phyloP scores from a whole-genome alignment of 2,113 vertebrate species.

The Phaethornis superciliosus region DNA sequence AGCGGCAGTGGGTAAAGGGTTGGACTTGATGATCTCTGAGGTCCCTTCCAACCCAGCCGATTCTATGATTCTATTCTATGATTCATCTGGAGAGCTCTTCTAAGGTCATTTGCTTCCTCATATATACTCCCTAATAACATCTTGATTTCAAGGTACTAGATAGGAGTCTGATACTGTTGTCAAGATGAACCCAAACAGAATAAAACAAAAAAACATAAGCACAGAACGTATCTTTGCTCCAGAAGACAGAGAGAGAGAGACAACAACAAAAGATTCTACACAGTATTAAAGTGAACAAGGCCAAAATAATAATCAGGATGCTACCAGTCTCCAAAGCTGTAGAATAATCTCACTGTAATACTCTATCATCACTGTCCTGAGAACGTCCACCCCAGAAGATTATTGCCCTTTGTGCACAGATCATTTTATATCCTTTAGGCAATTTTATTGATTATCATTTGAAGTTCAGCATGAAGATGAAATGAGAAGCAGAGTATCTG shows the following conservation, averaged over 20 bases:
- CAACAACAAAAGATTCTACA: neutral
- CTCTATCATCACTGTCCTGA: neutral
- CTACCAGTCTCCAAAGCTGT: neutral
- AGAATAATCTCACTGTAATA: neutral
- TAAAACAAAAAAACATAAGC: neutral
- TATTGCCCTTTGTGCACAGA: neutral
- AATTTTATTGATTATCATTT: neutral
- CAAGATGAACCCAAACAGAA: neutral
- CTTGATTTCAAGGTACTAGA: neutral
- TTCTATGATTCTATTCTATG: too few relatives aligned
- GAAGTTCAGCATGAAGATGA: neutral
- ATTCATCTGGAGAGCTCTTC: neutral
- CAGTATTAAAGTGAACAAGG: neutral
- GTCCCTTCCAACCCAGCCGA: too few relatives aligned
- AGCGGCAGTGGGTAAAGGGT: too few relatives aligned
- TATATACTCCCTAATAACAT: neutral
- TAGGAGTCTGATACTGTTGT: neutral
- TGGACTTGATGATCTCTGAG: too few relatives aligned
- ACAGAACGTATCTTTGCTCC: neutral
- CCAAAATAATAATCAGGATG: conserved; percentile 4
- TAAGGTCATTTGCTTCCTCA: conserved; percentile 11
- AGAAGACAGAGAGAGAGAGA: neutral
- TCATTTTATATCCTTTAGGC: neutral
- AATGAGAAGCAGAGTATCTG: neutral
- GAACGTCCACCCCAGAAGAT: neutral